A percentile compares a stretch with the other conserved stretches of the same genome.
phyloP scores from a whole-genome alignment of 2,113 vertebrate species.

The Litocranius walleri region DNA sequence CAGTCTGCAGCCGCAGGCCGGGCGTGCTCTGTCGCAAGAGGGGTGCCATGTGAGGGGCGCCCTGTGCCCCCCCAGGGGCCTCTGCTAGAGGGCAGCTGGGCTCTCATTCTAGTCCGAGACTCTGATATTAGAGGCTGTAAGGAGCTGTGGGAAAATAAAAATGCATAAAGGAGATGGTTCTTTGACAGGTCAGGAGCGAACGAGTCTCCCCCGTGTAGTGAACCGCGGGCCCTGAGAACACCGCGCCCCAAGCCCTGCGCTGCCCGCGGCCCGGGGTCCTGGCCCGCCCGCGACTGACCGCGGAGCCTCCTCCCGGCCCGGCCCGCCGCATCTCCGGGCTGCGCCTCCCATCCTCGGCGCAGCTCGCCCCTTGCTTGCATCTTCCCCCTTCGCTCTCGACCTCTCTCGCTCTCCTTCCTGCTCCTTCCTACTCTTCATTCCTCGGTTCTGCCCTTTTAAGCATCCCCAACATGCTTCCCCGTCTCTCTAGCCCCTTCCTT shows the following conservation, averaged over 20 bases:
- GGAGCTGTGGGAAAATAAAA: neutral
- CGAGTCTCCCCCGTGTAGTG: neutral
- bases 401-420: neutral
- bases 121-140: neutral
- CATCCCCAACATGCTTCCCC: fast-evolving
- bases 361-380: neutral
- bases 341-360: neutral
- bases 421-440: too few relatives aligned
- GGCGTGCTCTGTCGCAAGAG: neutral
- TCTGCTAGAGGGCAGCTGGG: neutral
- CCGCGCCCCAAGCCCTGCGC: neutral
- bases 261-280: neutral
- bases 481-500: neutral
- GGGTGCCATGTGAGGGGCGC: neutral
- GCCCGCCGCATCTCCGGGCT: neutral
- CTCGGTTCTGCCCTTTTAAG: neutral
- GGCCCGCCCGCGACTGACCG: neutral
- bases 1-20: too few relatives aligned
- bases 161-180: neutral
- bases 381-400: neutral
- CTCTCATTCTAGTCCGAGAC: neutral
- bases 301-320: neutral
- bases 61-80: too few relatives aligned
- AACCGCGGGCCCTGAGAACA: neutral
- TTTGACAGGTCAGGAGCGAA: neutral